Conservation (phyloP, 2,113 vertebrate species). For the Ictalurus furcatus region DNA sequence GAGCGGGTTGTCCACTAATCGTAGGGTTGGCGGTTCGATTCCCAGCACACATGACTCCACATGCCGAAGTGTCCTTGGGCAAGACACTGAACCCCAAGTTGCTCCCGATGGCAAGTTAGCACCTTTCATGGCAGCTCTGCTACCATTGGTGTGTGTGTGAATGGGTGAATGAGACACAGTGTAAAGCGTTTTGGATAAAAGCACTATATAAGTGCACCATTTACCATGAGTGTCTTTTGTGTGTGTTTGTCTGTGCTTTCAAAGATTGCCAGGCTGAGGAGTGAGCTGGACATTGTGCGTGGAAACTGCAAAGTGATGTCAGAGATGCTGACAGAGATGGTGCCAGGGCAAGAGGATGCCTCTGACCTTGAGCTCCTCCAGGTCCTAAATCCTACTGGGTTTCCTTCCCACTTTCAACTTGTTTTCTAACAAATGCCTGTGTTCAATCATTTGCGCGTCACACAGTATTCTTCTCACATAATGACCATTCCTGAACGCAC, state of each 20-base stretch:
- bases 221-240: not conserved
- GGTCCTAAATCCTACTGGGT: slow-evolving; percentile 64
- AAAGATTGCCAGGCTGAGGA: slow-evolving; percentile 92
- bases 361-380: slow-evolving; percentile 94
- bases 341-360: slow-evolving; percentile 89
- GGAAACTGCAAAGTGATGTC: slow-evolving; percentile 99
- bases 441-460: not conserved
- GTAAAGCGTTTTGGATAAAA: no score
- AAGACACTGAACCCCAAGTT: no score
- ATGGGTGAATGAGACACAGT: no score
- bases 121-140: no score
- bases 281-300: slow-evolving; percentile 92
- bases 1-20: no score
- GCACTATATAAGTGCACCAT: no score
- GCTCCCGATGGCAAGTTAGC: no score
- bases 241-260: not conserved
- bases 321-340: slow-evolving; percentile 97
- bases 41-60: no score
- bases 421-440: not conserved
- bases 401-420: not conserved
- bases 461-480: not conserved
- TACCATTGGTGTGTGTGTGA: no score
- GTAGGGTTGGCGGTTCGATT: no score
- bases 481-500: not conserved
- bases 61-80: no score